These are phyloP conservation scores for Drosophila yooni DNA, from an alignment of 2,888 invertebrate species.

Conservation along the genomic window DNA sequence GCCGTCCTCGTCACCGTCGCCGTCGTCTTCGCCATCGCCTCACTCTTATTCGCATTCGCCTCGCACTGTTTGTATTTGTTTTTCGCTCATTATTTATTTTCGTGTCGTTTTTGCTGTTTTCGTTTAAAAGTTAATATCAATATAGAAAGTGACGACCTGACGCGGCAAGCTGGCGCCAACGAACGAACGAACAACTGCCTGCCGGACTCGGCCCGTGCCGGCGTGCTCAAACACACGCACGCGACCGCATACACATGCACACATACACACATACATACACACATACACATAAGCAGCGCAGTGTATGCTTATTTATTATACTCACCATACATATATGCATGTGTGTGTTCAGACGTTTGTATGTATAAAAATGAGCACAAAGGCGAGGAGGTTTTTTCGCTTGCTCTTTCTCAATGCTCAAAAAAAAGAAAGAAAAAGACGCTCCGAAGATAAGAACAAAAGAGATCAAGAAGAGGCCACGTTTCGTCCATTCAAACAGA, in stretches of 20 bases:
- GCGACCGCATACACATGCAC: slow-evolving; percentile 49
- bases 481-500: slow-evolving; percentile 12
- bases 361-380: slow-evolving; percentile 17
- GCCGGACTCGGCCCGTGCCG: slow-evolving; percentile 61
- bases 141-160: slow-evolving; percentile 83
- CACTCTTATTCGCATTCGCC: slow-evolving; percentile 54
- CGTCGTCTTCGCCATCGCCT: slow-evolving; percentile 14
- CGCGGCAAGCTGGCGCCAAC: slow-evolving; percentile 83
- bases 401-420: slow-evolving; percentile 33
- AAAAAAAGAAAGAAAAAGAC: slow-evolving; percentile 14
- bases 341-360: slow-evolving; percentile 1
- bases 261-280: slow-evolving; percentile 5
- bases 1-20: slow-evolving; percentile 10
- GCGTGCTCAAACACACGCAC: slow-evolving; percentile 76
- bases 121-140: slow-evolving; percentile 82
- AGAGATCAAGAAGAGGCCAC: slow-evolving; percentile 25
- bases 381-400: slow-evolving; percentile 20
- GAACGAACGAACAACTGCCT: slow-evolving; percentile 72
- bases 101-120: slow-evolving; percentile 77
- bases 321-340: slow-evolving; percentile 6
- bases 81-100: slow-evolving; percentile 77
- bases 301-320: slow-evolving; percentile 7
- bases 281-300: slow-evolving; percentile 1
- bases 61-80: slow-evolving; percentile 67
- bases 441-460: slow-evolving; percentile 53